Percentiles rank a stretch among this genome's conserved stretches.
Evolutionary conservation across 2,113 vertebrate species (phyloP).

Genomic region (Buteo buteo): DNA sequence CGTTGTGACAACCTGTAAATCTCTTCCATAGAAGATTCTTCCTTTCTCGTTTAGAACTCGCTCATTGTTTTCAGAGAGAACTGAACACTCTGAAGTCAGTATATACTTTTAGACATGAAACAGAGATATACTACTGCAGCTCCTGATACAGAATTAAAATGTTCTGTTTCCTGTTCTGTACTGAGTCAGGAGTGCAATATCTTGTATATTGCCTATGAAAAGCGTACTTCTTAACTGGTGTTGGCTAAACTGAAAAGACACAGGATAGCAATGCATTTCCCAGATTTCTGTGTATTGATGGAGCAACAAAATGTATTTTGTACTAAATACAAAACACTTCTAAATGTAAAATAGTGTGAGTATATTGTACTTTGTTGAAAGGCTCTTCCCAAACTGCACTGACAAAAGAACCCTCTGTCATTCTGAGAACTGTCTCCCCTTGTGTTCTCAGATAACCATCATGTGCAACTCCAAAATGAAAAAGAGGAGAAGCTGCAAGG

Average conservation of each 20-base stretch:
- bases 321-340: constrained; percentile 5
- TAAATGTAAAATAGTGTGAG: not conserved
- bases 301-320: constrained; percentile 22
- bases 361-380: not conserved
- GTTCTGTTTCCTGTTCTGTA: not conserved
- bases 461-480: not conserved
- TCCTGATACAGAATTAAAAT: not conserved
- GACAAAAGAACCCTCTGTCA: not conserved
- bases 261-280: not conserved
- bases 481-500: not conserved
- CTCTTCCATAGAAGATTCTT: not conserved
- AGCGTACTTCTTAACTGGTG: not conserved
- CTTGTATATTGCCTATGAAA: not conserved
- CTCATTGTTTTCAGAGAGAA: not conserved
- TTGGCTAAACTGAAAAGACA: not conserved
- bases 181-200: not conserved
- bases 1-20: not conserved
- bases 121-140: not conserved
- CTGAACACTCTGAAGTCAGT: not conserved
- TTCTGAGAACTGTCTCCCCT: not conserved
- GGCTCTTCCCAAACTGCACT: not conserved
- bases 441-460: fast-evolving
- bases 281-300: not conserved
- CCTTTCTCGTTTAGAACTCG: not conserved
- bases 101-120: not conserved